phyloP scores from a whole-genome alignment of 2,888 invertebrate genomes.

The Drosophila buzzatii region DNA sequence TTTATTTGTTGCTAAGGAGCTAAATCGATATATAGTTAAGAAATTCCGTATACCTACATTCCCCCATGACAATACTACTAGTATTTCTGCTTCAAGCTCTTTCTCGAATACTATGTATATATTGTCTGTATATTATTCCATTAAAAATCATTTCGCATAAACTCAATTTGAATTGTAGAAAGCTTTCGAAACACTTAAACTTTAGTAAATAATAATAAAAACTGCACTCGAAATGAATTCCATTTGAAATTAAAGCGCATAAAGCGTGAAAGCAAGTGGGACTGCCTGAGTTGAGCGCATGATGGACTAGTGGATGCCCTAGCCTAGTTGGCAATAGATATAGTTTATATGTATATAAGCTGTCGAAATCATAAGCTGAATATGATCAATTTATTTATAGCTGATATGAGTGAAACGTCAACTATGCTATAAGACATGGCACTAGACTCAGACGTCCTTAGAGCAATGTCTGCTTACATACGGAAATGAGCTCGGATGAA shows the following conservation, averaged over 20 bases:
- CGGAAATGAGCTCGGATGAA: neutral
- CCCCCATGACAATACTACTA: neutral
- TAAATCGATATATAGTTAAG: too few relatives aligned
- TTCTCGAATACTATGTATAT: neutral
- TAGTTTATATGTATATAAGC: neutral
- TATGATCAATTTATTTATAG: neutral
- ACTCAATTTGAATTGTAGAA: neutral
- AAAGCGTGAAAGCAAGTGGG: neutral
- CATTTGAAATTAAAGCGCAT: slow-evolving; percentile 5
- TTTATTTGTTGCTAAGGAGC: too few relatives aligned
- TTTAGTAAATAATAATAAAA: slow-evolving; percentile 3
- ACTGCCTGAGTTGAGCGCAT: neutral
- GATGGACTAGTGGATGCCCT: slow-evolving; percentile 1
- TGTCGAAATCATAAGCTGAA: neutral
- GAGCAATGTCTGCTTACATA: neutral
- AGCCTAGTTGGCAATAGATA: too few relatives aligned
- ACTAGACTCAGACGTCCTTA: neutral
- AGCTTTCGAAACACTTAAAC: neutral
- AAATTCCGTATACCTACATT: neutral
- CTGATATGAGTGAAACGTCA: neutral
- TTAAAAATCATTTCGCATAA: neutral
- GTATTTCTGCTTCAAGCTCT: neutral
- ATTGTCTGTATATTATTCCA: neutral
- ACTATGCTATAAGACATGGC: neutral
- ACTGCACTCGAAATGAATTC: slow-evolving; percentile 9